Conservation (phyloP, 2,797 vertebrate species). For the Eulemur mongoz region DNA sequence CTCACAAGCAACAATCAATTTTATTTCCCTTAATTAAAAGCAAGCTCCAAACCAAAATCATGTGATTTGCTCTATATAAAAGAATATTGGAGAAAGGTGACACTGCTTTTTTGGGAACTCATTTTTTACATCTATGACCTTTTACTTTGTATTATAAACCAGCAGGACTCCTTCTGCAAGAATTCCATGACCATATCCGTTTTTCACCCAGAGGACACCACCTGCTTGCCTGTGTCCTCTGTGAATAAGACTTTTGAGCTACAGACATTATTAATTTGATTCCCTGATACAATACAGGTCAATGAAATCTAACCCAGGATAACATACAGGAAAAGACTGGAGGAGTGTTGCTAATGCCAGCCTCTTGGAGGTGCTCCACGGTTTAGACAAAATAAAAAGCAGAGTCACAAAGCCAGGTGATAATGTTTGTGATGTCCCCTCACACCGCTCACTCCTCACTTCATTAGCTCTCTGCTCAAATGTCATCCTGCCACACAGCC, state of each 20-base stretch:
- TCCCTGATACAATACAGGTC: background rate
- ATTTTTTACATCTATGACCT: background rate
- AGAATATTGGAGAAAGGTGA: background rate
- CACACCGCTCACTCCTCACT: background rate
- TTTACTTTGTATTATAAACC: background rate
- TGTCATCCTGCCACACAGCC: background rate
- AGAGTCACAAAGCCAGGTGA: background rate
- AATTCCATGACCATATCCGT: background rate
- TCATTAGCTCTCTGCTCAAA: background rate
- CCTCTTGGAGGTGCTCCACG: background rate
- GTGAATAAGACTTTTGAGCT: background rate
- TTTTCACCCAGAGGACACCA: background rate
- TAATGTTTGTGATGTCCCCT: background rate
- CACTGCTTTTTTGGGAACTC: background rate
- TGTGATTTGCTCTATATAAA: background rate
- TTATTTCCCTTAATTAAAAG: background rate
- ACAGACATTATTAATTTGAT: background rate
- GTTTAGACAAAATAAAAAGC: background rate
- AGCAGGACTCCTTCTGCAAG: background rate
- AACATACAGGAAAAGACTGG: background rate
- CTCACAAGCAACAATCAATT: background rate
- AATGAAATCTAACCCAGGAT: background rate
- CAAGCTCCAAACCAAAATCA: background rate
- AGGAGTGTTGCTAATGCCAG: background rate
- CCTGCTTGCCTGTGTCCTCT: background rate